Evolutionary conservation across 2,888 invertebrate species (phyloP).

Genomic region (Papilio protenor): DNA sequence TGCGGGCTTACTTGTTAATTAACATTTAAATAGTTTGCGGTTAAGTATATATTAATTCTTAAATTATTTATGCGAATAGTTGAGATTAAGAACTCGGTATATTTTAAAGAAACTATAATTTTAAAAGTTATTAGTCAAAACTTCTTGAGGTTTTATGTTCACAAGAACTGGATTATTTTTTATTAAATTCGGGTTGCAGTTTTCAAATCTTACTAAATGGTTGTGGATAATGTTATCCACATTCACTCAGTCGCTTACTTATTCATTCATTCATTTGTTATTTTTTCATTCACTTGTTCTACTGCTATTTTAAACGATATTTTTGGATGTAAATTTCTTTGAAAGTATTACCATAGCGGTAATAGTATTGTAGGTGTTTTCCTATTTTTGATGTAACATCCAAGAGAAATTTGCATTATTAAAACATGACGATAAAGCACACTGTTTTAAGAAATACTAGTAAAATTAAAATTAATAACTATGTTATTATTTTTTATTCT

Average conservation of each 20-base stretch:
- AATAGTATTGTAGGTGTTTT: neutral
- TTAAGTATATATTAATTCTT: neutral
- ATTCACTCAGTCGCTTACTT: neutral
- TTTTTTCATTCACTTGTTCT: neutral
- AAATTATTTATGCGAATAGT: no score
- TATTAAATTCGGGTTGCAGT: neutral
- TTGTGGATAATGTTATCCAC: neutral
- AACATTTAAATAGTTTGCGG: neutral
- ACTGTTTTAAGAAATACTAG: neutral
- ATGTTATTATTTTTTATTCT: no score
- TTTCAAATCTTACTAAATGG: neutral
- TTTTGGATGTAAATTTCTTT: neutral
- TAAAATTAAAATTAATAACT: conserved; percentile 25
- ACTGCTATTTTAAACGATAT: neutral
- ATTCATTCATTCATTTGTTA: no score
- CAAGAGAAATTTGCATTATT: conserved; percentile 17
- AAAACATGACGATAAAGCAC: conserved; percentile 22
- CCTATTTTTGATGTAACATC: neutral
- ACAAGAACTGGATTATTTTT: neutral
- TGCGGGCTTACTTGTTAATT: conserved; percentile 6
- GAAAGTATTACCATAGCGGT: neutral
- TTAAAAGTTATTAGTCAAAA: neutral
- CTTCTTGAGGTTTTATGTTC: neutral
- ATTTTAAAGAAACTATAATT: no score
- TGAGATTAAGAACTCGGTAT: no score